These are phyloP conservation scores for Nannospalax galili DNA, from an alignment of 2,113 vertebrate species.

Conservation along the genomic window DNA sequence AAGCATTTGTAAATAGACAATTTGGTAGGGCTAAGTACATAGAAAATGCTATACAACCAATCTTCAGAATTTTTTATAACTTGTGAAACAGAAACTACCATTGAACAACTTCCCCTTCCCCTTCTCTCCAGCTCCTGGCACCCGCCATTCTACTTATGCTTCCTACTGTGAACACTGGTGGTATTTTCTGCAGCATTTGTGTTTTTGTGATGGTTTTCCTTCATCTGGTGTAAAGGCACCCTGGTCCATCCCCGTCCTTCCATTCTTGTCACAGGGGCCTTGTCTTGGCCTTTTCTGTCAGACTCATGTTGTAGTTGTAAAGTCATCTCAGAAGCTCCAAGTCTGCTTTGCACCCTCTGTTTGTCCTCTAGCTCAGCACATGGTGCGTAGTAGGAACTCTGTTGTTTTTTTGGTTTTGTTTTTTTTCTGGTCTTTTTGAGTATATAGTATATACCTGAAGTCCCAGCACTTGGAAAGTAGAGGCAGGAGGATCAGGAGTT, in stretches of 20 bases:
- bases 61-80: not conserved
- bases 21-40: not conserved
- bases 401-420: too few relatives aligned
- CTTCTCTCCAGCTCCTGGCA: not conserved
- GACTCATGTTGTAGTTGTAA: not conserved
- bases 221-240: not conserved
- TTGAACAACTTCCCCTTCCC: too few relatives aligned
- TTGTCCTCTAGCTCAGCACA: not conserved
- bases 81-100: not conserved
- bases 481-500: not conserved
- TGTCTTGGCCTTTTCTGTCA: not conserved
- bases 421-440: not conserved
- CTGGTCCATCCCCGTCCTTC: not conserved
- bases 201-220: not conserved
- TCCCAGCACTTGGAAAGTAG: not conserved
- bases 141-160: not conserved
- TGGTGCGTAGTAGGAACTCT: not conserved
- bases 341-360: not conserved
- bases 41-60: not conserved
- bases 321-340: too few relatives aligned
- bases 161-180: not conserved
- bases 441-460: not conserved
- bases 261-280: not conserved
- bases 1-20: not conserved
- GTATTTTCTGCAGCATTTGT: not conserved